phyloP scores from a whole-genome alignment of 2,888 invertebrate species.

The Rotaria magnacalcarata region DNA sequence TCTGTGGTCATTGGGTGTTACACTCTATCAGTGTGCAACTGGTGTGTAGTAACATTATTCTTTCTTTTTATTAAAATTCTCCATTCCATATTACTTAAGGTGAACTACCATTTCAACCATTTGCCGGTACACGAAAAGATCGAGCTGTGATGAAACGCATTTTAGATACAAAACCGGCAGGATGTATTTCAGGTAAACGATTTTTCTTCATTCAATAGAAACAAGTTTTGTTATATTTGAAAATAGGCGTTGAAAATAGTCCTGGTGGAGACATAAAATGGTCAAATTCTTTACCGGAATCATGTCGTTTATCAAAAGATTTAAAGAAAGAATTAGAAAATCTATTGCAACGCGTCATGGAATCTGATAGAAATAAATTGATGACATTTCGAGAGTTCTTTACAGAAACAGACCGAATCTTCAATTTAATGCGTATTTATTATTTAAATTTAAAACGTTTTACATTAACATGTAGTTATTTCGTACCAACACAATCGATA shows the following conservation, averaged over 20 bases:
- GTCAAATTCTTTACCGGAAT: constrained; percentile 24
- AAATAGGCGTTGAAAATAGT: not conserved
- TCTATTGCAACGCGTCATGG: not conserved
- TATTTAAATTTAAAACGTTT: constrained; percentile 28
- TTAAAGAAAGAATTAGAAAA: not conserved
- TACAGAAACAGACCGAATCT: not conserved
- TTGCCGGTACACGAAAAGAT: constrained; percentile 33
- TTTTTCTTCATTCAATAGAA: not conserved
- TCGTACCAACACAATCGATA: not conserved
- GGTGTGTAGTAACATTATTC: constrained; percentile 64
- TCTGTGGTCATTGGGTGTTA: constrained; percentile 87
- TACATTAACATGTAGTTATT: constrained; percentile 25
- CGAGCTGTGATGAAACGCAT: not conserved
- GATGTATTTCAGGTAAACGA: not conserved
- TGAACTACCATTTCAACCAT: constrained; percentile 20
- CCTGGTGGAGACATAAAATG: not conserved
- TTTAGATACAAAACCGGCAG: not conserved
- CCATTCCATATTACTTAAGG: not conserved
- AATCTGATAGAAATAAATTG: constrained; percentile 8
- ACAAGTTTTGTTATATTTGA: not conserved
- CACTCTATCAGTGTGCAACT: constrained; percentile 83
- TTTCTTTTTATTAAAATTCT: not conserved
- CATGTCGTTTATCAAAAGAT: constrained; percentile 26
- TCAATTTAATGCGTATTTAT: not conserved
- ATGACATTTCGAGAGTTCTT: constrained; percentile 28